A percentile compares a stretch with the other conserved stretches of the same genome.
Evolutionary conservation across 2,888 invertebrate genomes (phyloP).

Genomic region (Drosophila falleni): DNA sequence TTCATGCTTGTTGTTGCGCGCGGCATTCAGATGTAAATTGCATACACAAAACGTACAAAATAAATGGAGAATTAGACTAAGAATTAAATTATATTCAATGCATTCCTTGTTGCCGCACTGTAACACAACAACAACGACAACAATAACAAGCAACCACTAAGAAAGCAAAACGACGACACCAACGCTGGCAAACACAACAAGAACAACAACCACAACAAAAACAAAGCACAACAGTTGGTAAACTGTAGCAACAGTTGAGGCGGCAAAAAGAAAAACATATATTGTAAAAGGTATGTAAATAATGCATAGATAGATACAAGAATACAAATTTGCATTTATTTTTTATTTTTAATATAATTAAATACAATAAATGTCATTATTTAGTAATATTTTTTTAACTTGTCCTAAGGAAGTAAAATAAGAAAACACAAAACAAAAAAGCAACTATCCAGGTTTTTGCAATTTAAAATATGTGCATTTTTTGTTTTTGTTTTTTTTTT

Average conservation of each 20-base stretch:
- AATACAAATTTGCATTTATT: background rate
- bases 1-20: constrained; percentile 35
- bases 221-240: constrained; percentile 29
- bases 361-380: too few species aligned
- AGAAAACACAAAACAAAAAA: too few species aligned
- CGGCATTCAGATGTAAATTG: constrained; percentile 51
- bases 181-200: constrained; percentile 40
- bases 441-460: background rate
- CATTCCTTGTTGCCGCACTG: constrained; percentile 47
- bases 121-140: constrained; percentile 28
- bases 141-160: constrained; percentile 24
- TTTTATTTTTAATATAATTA: background rate
- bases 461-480: background rate
- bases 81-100: constrained; percentile 59
- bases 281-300: constrained; percentile 54
- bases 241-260: constrained; percentile 65
- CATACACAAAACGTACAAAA: constrained; percentile 18
- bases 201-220: constrained; percentile 29
- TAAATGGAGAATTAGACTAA: constrained; percentile 34
- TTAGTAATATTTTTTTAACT: too few species aligned
- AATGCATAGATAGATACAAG: background rate
- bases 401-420: too few species aligned
- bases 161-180: constrained; percentile 41
- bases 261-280: constrained; percentile 49
- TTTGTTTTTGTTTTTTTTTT: too few species aligned